Evolutionary conservation across 2,113 vertebrate genomes (phyloP), one percentile per base, ranked within the genome.

Genomic region (Geothlypis trichas): DNA sequence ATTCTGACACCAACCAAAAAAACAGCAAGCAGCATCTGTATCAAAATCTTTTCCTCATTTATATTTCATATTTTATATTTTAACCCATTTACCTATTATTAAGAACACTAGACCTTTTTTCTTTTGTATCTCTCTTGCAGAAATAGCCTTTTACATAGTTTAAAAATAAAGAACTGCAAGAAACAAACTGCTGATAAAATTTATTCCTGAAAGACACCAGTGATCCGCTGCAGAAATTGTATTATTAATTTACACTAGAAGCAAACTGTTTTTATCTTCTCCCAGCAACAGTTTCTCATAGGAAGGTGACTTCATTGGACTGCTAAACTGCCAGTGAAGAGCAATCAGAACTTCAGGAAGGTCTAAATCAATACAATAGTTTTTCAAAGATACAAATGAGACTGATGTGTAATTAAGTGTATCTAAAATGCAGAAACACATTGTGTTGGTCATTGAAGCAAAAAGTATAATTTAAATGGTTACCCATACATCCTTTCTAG

Each of bases 301-400:
- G n/a, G 61, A 89, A 90, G 72, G 69, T 85, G 73, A 57, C 52
- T 91, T 84, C 46, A 73, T 2, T 79, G 65, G 58, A 77, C 44
- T 86, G 84, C 62, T 81, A 58, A 90, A 90, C 3, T 7, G 58
- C 39, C 47, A 58, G 10, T 23, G 39, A 86, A 94, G 71, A 88
- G 39, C 69, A 73, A 78, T 55, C 46, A 54, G 35, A 89, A 58
- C 22, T 69, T 85, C 27, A 37, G n/a, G 83, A 89, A 96, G 39
- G 35, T 87, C 92, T 89, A 59, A 91, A 97, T 72, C 68, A 87
- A 87, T 33, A 93, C 15, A 81, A 78, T 11, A 85, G 24, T n/a
- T 86, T 86, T 90, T 69, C 30, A 67, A 49, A 84, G 61, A 74
- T 42, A 46, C 8, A 80, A 9, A 37, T 11, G 13, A 80, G 30